phyloP scores from a whole-genome alignment of 1,140 invertebrate genomes.

The Nephotettix cincticeps region DNA sequence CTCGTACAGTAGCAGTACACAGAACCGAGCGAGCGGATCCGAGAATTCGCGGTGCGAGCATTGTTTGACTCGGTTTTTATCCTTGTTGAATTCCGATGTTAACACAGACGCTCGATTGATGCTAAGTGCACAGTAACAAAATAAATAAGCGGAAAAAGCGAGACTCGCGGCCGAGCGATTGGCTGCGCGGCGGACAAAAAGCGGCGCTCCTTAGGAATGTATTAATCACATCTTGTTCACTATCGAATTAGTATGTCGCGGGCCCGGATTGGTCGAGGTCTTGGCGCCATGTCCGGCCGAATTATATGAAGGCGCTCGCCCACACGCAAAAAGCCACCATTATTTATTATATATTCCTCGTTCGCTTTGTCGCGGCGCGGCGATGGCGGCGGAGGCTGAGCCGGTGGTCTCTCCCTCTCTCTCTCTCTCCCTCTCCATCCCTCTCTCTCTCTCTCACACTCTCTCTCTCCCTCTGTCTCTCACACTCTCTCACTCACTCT shows the following conservation, averaged over 20 bases:
- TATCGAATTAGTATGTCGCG: conserved; percentile 1
- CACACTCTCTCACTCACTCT: too few relatives aligned
- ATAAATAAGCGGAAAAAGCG: background rate
- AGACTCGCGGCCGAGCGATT: background rate
- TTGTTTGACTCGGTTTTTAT: background rate
- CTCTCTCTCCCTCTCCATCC: background rate
- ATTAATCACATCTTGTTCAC: conserved; percentile 12
- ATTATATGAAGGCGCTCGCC: background rate
- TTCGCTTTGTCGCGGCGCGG: background rate
- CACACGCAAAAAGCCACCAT: background rate
- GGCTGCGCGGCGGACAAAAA: background rate
- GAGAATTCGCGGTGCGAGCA: background rate
- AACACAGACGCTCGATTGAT: conserved; percentile 1
- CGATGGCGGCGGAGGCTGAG: background rate
- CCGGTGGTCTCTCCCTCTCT: background rate
- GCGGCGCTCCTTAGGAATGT: background rate
- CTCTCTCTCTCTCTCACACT: too few relatives aligned
- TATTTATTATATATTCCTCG: background rate
- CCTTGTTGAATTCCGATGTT: background rate
- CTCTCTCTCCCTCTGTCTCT: too few relatives aligned
- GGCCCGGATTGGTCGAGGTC: background rate
- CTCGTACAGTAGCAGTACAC: too few relatives aligned
- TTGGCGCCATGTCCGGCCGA: conserved; percentile 2
- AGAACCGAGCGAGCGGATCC: too few relatives aligned
- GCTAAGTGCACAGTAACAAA: conserved; percentile 7